Base-by-base conservation (phyloP, 2,888 invertebrate species). In the Caenorhabditis sp. region DNA sequence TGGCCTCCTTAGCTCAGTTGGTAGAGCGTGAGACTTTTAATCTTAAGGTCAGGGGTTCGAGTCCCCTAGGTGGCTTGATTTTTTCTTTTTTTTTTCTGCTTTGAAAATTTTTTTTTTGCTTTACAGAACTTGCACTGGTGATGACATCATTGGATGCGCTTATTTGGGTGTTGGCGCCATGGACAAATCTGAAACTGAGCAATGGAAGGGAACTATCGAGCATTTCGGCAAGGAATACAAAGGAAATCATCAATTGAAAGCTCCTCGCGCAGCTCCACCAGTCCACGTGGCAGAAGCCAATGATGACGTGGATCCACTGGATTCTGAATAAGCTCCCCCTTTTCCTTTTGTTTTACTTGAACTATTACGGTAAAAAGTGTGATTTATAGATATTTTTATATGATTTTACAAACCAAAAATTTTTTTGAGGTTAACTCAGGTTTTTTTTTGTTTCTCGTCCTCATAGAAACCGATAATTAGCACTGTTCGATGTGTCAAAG, bases 201-300 rank as follows among this genome's bases (percentile, higher is more conserved):
- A 89, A 64, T 89, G 89, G 89, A 85, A 87, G 57, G 86, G 87
- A 53, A 85, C 88, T 14, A 76, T 89, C n/a, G 86, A 88, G 60
- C 85, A 87, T 63, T 84, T 88, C 10, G 88, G 88, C 23, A 84
- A 87, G 57, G 80, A 80, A 66, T 80, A 80, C 36, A 80, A 80
- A 76, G 80, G 77, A 17, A 70, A 76, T 27, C 80, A 80, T 58
- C 74, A 67, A 20, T 70, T 80, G 20, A 80, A 80, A 52, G 69
- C 80, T 14, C 78, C 69, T 12, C 63, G 63, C 12, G 43, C 67
- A 1, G 67, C 77, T 43, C 82, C 82, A 12, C 73, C 80, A 17
- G 82, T 80, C 14, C 77, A 78, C 57, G 78, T 78, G 14, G 78
- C 80, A 31, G 77, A 80, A 50, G 67, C 74, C 3, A 77, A 72